phyloP scores from a whole-genome alignment of 2,113 vertebrate genomes.

The Phylloscopus trochilus region DNA sequence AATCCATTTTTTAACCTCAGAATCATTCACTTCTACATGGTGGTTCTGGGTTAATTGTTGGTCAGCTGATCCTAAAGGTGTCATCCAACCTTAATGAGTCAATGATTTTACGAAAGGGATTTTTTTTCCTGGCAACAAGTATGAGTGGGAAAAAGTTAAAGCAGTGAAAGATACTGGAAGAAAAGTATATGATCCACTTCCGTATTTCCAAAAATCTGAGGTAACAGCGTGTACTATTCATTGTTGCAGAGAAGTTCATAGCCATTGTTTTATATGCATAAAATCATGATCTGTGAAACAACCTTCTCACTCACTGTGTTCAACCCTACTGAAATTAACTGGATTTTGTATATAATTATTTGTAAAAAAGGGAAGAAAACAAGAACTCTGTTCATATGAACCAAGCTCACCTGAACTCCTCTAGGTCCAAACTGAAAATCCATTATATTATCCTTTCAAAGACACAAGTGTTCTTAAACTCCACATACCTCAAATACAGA shows the following conservation, averaged over 20 bases:
- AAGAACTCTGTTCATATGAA: neutral
- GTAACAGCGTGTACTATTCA: neutral
- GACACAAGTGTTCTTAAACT: rapidly evolving
- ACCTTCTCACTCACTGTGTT: neutral
- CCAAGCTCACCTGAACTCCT: neutral
- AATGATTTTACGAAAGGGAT: neutral
- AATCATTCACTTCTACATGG: neutral
- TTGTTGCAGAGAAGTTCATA: neutral
- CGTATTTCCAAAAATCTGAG: neutral
- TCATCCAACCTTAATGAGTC: neutral
- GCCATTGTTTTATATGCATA: neutral
- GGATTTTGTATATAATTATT: neutral
- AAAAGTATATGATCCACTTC: neutral
- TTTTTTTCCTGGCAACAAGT: neutral
- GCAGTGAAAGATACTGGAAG: neutral
- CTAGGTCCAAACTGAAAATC: neutral
- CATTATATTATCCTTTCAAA: neutral
- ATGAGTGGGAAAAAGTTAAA: neutral
- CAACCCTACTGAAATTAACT: neutral
- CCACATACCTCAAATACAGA: neutral
- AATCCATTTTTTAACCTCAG: neutral
- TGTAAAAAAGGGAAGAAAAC: rapidly evolving
- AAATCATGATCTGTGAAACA: neutral
- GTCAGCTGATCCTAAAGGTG: neutral
- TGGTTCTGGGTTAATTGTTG: neutral